phyloP scores from a whole-genome alignment of 2,888 invertebrate genomes.

The Isotomurus palustris region DNA sequence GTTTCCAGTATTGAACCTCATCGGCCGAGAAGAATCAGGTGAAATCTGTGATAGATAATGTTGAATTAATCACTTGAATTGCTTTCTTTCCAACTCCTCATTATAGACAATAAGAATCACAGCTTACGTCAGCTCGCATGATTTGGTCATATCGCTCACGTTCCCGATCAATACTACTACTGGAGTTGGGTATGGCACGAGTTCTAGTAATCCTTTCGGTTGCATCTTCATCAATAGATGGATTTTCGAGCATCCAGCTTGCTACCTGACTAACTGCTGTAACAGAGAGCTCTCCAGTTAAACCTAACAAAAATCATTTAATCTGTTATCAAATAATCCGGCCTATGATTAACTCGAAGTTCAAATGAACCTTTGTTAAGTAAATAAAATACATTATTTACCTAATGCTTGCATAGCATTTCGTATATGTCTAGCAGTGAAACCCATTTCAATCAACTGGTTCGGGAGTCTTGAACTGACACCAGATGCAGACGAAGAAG shows the following conservation, averaged over 20 bases:
- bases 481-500: neutral
- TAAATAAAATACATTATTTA: conserved; percentile 41
- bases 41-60: too few species aligned
- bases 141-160: too few species aligned
- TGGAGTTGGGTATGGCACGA: too few species aligned
- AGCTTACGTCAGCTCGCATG: too few species aligned
- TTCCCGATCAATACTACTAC: too few species aligned
- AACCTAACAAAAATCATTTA: conserved; percentile 46
- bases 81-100: too few species aligned
- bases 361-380: neutral
- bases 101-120: too few species aligned
- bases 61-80: too few species aligned
- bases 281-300: conserved; percentile 52
- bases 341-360: neutral
- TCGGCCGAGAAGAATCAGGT: too few species aligned
- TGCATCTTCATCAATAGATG: conserved; percentile 52
- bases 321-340: neutral
- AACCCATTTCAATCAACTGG: conserved; percentile 62
- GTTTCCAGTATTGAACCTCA: too few species aligned
- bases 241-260: conserved; percentile 64
- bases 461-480: conserved; percentile 49
- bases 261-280: conserved; percentile 59
- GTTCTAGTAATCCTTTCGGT: too few species aligned
- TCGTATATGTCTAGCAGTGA: conserved; percentile 57
- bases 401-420: conserved; percentile 58